A percentile compares a stretch with the other conserved stretches of the same genome.
Conservation (phyloP, 2,797 vertebrate species). For the Macropodus opercularis region DNA sequence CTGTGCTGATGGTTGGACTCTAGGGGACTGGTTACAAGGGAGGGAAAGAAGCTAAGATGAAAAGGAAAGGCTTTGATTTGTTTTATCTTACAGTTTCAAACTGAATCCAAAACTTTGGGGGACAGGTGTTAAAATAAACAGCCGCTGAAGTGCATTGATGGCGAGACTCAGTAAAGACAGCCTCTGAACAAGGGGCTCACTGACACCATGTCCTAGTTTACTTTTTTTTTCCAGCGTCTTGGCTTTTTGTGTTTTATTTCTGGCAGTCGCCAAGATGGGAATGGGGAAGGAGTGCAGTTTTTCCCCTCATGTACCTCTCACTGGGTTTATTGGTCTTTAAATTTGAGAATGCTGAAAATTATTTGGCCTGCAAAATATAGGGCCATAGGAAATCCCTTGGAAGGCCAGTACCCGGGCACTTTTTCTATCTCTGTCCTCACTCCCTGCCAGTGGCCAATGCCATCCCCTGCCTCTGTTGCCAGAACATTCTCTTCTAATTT, state of each 20-base stretch:
- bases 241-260: slow-evolving; percentile 71
- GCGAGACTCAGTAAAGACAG: slow-evolving; percentile 67
- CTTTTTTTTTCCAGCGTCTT: slow-evolving; percentile 57
- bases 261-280: slow-evolving; percentile 64
- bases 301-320: slow-evolving; percentile 63
- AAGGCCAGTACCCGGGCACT: slow-evolving; percentile 71
- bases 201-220: slow-evolving; percentile 76
- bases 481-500: slow-evolving; percentile 84
- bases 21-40: slow-evolving; percentile 67
- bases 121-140: slow-evolving; percentile 81
- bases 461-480: slow-evolving; percentile 74
- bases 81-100: slow-evolving; percentile 67
- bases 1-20: slow-evolving; percentile 77
- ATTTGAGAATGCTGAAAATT: slow-evolving; percentile 77
- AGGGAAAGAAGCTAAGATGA: slow-evolving; percentile 61
- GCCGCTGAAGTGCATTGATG: slow-evolving; percentile 69
- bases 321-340: slow-evolving; percentile 80
- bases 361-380: slow-evolving; percentile 72
- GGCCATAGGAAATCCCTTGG: slow-evolving; percentile 81
- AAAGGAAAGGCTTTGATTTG: slow-evolving; percentile 73
- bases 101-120: slow-evolving; percentile 73
- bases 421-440: slow-evolving; percentile 69
- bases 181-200: slow-evolving; percentile 66
- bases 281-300: slow-evolving; percentile 62
- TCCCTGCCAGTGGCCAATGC: slow-evolving; percentile 77